A percentile compares a stretch with the other conserved stretches of the same genome.
Evolutionary conservation across 1,140 invertebrate species (phyloP).

Genomic region (Sitophilus oryzae): DNA sequence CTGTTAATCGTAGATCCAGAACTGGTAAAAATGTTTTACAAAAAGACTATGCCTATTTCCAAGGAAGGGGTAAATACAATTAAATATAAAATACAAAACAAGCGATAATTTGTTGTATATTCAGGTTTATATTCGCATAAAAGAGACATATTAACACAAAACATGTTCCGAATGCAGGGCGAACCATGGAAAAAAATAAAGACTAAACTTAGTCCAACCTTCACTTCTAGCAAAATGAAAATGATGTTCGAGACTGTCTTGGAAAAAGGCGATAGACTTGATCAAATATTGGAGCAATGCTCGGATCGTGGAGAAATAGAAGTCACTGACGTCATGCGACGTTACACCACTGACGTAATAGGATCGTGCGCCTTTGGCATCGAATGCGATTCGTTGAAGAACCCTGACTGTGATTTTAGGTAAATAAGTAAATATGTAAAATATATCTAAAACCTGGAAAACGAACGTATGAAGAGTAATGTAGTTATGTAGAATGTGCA

Average conservation of each 20-base stretch:
- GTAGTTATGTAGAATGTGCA: background rate
- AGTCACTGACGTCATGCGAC: constrained; percentile 25
- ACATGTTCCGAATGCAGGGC: constrained; percentile 45
- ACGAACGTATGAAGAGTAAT: background rate
- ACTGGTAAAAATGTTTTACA: constrained; percentile 11
- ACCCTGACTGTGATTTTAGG: constrained; percentile 51
- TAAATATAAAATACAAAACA: background rate
- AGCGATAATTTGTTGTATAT: constrained; percentile 28
- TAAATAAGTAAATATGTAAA: background rate
- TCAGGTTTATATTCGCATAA: constrained; percentile 41
- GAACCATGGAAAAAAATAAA: constrained; percentile 47
- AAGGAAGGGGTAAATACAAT: constrained; percentile 7
- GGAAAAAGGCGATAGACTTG: constrained; percentile 29
- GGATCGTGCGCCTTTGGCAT: constrained; percentile 58
- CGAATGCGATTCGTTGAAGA: constrained; percentile 51
- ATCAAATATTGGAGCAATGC: constrained; percentile 21
- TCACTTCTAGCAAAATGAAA: constrained; percentile 46
- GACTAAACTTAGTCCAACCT: constrained; percentile 45
- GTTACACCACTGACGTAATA: constrained; percentile 59
- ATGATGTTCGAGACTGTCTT: constrained; percentile 42
- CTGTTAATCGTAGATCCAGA: constrained; percentile 7
- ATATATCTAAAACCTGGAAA: too few relatives aligned
- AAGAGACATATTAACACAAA: constrained; percentile 43
- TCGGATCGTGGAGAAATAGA: background rate
- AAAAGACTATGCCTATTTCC: constrained; percentile 10